Base-by-base conservation (phyloP, 1,140 invertebrate genomes). In the Zaprionus ornatus region DNA sequence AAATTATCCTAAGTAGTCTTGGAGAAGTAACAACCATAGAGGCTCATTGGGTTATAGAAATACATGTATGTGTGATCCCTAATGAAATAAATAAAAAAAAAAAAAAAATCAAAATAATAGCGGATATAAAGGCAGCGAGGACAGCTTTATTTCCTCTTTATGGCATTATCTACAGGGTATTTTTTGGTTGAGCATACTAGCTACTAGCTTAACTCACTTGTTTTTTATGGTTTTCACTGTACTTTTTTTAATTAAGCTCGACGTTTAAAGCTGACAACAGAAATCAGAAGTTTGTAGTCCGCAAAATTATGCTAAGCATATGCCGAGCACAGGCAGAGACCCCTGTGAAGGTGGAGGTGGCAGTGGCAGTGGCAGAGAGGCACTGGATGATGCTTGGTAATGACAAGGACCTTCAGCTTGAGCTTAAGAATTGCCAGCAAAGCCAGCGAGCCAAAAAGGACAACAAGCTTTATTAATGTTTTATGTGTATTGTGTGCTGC, bases 381-480 rank as follows among this genome's bases (percentile, higher is more conserved):
- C 54, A 45, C 40, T n/a, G 72, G 55, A 74, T 74, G 57, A 70
- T 73, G 64, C 81, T 82, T 84, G 85, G 85, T 88, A 88, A 88
- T 88, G 85, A 88, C 85, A 90, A 81, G 85, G 81, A 65, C 74
- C 71, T 74, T 71, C 62, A 62, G 64, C 42, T 68, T 62, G 48
- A 71, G 55, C 67, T 81, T 66, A 68, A 59, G 76, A 45, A 64
- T 64, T 40, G 54, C 56, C 27, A 52, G 65, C 32, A 50, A 50
- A 50, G 45, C 27, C 75, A 74, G 75, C 64, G 78, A 88, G 77
- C 62, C 78, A 81, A 88, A 88, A 88, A 88, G 85, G 85, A 88
- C 85, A 88, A 88, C 85, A 90, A 88, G 85, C 85, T 88, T 88
- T 88, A 88, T 88, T 88, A 88, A 88, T 88, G 85, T 88, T 90